phyloP scores from a whole-genome alignment of 2,888 invertebrate genomes.

The Perdita meconis region DNA sequence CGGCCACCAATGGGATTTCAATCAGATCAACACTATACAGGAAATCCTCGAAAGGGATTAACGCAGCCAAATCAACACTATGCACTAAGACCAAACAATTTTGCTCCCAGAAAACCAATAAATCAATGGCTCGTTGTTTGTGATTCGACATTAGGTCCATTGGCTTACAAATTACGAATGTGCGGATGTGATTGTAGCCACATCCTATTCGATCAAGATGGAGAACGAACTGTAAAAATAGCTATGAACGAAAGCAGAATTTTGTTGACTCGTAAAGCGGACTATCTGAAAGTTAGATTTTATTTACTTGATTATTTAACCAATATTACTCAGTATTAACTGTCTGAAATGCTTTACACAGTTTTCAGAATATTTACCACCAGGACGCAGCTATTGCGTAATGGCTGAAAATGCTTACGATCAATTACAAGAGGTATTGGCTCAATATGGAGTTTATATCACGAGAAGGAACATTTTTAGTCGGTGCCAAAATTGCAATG shows the following conservation, averaged over 20 bases:
- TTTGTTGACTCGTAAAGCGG: conserved; percentile 86
- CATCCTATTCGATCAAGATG: conserved; percentile 85
- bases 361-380: conserved; percentile 84
- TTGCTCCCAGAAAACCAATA: conserved; percentile 42
- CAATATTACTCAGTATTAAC: conserved; percentile 1
- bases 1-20: neutral
- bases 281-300: conserved; percentile 83
- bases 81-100: too few relatives aligned
- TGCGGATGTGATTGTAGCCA: conserved; percentile 87
- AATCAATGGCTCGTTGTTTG: conserved; percentile 85
- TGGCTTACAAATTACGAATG: conserved; percentile 87
- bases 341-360: conserved; percentile 57
- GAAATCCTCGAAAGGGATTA: too few relatives aligned
- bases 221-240: conserved; percentile 85
- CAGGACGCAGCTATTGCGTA: conserved; percentile 87
- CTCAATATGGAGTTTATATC: conserved; percentile 88
- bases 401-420: conserved; percentile 85
- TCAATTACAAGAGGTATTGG: conserved; percentile 89
- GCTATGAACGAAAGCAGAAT: conserved; percentile 85
- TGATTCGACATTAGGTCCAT: conserved; percentile 87
- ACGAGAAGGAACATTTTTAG: conserved; percentile 88
- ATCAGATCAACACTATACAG: too few relatives aligned
- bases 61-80: neutral
- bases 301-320: conserved; percentile 2
- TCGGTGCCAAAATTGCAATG: conserved; percentile 88